phyloP scores from a whole-genome alignment of 2,888 invertebrate genomes.

The Minunthozetes semirufus region DNA sequence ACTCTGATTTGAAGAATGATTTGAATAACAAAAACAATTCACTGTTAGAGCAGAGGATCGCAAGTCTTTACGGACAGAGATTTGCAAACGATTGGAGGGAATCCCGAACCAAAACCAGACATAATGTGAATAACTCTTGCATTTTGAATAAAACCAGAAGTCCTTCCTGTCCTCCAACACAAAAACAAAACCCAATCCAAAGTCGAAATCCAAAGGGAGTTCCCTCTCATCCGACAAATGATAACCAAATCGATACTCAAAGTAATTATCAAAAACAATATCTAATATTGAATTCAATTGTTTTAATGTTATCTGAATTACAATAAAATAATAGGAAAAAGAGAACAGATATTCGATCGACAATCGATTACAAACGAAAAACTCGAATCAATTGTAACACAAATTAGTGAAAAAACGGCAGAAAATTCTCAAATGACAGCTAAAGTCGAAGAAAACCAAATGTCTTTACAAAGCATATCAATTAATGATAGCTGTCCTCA shows the following conservation, averaged over 20 bases:
- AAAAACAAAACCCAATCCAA: not conserved
- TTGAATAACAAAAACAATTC: constrained; percentile 55
- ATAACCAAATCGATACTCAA: not conserved
- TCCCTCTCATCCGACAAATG: not conserved
- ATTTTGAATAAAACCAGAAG: constrained; percentile 34
- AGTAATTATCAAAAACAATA: too few species aligned
- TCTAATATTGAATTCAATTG: too few species aligned
- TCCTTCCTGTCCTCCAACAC: constrained; percentile 39
- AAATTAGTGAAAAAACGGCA: not conserved
- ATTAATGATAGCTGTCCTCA: not conserved
- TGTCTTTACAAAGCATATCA: not conserved
- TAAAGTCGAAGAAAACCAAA: too few species aligned
- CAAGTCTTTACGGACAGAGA: constrained; percentile 68
- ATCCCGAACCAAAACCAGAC: constrained; percentile 31
- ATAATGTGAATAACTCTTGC: not conserved
- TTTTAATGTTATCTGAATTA: too few species aligned
- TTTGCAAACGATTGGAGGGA: constrained; percentile 40
- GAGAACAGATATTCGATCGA: not conserved
- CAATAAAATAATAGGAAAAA: not conserved
- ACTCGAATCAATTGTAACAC: not conserved
- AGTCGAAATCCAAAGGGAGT: not conserved
- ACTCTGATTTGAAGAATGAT: constrained; percentile 22
- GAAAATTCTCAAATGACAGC: not conserved
- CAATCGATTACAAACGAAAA: too few species aligned
- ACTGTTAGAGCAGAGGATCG: constrained; percentile 80